Evolutionary conservation across 1,140 invertebrate species (phyloP), one percentile per base, ranked within the genome.

Genomic region (Drosophila grimshawi): DNA sequence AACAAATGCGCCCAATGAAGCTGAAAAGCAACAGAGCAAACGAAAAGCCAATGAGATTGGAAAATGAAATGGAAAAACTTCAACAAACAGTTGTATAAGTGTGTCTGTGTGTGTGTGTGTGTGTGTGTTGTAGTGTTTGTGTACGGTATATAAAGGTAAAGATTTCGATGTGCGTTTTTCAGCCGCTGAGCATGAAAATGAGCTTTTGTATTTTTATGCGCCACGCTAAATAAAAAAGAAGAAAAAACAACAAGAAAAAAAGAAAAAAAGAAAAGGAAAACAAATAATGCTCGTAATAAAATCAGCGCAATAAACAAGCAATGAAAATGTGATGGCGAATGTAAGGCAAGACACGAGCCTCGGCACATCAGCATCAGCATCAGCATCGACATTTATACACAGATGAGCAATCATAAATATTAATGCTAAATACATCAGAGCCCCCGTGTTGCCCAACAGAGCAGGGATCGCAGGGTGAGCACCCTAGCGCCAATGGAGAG

Each of bases 341-440:
- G 35, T 10, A 8, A 8, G 7, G 35, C 33, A 43, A 69, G 46
- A 51, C 46, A 59, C 51, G 41, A 48, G 35, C 41, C 27, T 37
- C 4, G 11, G n/a, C 10, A 8, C 39, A 43, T 43, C 10, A 43
- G 10, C 65, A 67, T 51, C 61, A 49, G 48, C 19, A 19, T 19
- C 35, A 59, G 63, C 59, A 72, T 64, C 66, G 66, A 83, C 63
- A 59, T 19, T 19, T 65, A 82, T 78, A 78, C 64, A 78, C 70
- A 80, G 80, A 77, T 88, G 80, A 88, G 77, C 83, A 88, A 88
- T 88, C 83, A 88, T 88, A 88, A 88, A 88, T 88, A 88, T 88
- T 88, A 88, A 88, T 89, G 83, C 71, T 88, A 88, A 86, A 86
- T 86, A 83, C 85, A 81, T 76, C 63, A 49, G 52, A 35, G 57